Evolutionary conservation across 2,888 invertebrate genomes (phyloP).

Genomic region (Pollenia amentaria): DNA sequence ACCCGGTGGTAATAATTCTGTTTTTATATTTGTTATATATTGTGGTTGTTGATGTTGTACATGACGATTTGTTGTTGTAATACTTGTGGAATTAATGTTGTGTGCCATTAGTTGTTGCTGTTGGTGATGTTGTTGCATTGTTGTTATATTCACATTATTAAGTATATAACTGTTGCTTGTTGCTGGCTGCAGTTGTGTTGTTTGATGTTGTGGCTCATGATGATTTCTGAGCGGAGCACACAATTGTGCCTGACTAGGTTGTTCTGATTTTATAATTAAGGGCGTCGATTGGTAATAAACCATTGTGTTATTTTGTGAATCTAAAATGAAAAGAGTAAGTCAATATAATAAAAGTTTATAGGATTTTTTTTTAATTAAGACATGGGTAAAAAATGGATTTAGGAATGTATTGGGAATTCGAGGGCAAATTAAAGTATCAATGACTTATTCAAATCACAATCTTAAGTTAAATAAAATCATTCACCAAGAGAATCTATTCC

Average conservation of each 20-base stretch:
- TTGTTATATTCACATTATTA: constrained; percentile 64
- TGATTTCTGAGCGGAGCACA: constrained; percentile 79
- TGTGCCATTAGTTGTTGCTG: constrained; percentile 75
- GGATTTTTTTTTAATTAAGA: background rate
- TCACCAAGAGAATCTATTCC: no score
- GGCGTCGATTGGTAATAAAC: constrained; percentile 84
- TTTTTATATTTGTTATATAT: constrained; percentile 76
- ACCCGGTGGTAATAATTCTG: constrained; percentile 75
- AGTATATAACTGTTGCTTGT: constrained; percentile 67
- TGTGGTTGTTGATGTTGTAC: constrained; percentile 75
- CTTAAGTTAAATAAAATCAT: no score
- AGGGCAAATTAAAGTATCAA: no score
- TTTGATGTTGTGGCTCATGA: constrained; percentile 68
- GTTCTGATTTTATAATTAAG: constrained; percentile 84
- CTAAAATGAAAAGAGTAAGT: constrained; percentile 75
- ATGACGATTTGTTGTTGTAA: constrained; percentile 77
- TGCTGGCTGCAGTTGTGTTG: constrained; percentile 76
- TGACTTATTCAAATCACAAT: no score
- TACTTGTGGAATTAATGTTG: constrained; percentile 78
- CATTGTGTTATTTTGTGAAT: constrained; percentile 81
- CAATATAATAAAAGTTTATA: background rate
- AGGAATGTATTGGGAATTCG: no score
- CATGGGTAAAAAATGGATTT: no score
- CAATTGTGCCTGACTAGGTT: constrained; percentile 81
- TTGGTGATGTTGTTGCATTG: constrained; percentile 63